These are phyloP conservation scores for Galerucella calmariensis DNA, from an alignment of 2,888 invertebrate species.

Conservation along the genomic window DNA sequence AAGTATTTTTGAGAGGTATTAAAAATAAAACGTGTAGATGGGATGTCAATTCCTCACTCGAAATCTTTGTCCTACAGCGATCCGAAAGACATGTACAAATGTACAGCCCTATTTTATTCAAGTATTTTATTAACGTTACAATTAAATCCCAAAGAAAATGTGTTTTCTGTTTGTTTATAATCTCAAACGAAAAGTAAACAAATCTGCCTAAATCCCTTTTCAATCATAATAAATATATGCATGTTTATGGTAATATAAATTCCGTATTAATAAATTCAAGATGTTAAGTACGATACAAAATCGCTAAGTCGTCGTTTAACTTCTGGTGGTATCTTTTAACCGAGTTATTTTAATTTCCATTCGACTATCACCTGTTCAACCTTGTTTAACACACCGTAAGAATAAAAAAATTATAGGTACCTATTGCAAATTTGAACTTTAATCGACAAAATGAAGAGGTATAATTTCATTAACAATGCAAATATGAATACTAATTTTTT, in stretches of 20 bases:
- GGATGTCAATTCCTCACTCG: too few relatives aligned
- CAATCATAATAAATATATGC: slow-evolving; percentile 33
- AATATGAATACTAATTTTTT: too few relatives aligned
- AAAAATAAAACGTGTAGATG: too few relatives aligned
- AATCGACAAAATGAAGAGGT: background rate
- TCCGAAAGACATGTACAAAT: too few relatives aligned
- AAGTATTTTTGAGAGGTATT: too few relatives aligned
- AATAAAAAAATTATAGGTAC: background rate
- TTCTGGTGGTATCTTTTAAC: slow-evolving; percentile 30
- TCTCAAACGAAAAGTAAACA: background rate
- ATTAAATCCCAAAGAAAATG: too few relatives aligned
- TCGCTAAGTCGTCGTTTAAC: slow-evolving; percentile 45
- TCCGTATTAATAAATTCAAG: slow-evolving; percentile 31
- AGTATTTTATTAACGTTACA: too few relatives aligned
- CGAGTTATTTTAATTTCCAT: slow-evolving; percentile 26
- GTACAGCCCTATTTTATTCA: too few relatives aligned
- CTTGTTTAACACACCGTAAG: background rate
- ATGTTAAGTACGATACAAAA: slow-evolving; percentile 41
- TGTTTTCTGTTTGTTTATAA: background rate
- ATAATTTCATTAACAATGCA: background rate
- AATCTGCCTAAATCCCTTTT: slow-evolving; percentile 17
- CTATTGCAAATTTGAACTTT: background rate
- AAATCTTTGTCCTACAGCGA: too few relatives aligned
- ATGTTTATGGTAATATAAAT: slow-evolving; percentile 37
- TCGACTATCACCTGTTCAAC: slow-evolving; percentile 25